Conservation (phyloP, 2,888 invertebrate genomes). For the Xylota sylvarum region DNA sequence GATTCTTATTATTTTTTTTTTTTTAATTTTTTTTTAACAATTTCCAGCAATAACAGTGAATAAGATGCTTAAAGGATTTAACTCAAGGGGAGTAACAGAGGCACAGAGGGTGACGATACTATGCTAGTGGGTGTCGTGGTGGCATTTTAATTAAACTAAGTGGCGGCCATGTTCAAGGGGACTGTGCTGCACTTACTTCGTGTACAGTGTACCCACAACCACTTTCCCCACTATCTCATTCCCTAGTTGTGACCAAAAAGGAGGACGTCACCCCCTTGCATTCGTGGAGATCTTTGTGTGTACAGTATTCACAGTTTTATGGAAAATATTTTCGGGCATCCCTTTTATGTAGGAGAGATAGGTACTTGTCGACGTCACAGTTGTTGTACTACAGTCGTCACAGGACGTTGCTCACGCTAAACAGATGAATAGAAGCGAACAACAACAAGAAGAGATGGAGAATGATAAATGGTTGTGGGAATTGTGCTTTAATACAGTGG, state of each 20-base stretch:
- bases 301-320: constrained; percentile 2
- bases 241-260: not conserved
- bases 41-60: constrained; percentile 73
- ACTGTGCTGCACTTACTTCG: constrained; percentile 46
- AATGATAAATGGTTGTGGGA: not conserved
- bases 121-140: constrained; percentile 56
- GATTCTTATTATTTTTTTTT: constrained; percentile 5
- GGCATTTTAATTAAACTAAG: constrained; percentile 77
- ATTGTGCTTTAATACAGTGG: not conserved
- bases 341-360: not conserved
- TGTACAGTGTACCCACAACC: constrained; percentile 49
- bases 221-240: constrained; percentile 5
- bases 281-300: not conserved
- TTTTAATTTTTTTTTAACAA: constrained; percentile 42
- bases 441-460: constrained; percentile 9
- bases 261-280: not conserved
- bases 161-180: constrained; percentile 74
- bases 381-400: not conserved
- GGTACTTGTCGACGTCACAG: not conserved
- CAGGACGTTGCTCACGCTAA: constrained; percentile 3
- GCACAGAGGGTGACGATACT: not conserved
- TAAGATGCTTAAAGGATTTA: constrained; percentile 75
- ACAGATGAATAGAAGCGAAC: constrained; percentile 20
- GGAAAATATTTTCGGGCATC: constrained; percentile 28
- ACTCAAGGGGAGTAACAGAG: constrained; percentile 47